A percentile compares a stretch with the other conserved stretches of the same genome.
phyloP scores from a whole-genome alignment of 2,797 vertebrate species.

The Miichthys miiuy region DNA sequence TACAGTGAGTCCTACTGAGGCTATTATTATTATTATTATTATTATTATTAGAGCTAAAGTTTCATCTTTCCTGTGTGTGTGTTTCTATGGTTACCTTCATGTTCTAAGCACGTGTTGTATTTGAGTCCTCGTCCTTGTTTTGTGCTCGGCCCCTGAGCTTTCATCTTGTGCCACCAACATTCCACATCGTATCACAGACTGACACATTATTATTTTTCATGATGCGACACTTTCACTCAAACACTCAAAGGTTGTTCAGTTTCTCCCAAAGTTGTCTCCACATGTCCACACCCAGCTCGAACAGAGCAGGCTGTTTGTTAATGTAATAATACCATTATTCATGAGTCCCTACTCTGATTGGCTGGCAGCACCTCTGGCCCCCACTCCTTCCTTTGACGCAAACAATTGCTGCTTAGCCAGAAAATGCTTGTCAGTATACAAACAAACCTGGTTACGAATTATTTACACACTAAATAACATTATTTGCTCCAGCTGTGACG shows the following conservation, averaged over 20 bases:
- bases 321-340: conserved; percentile 8
- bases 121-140: too few species aligned
- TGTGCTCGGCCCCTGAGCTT: not conserved
- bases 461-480: conserved; percentile 45
- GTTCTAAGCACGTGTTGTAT: too few species aligned
- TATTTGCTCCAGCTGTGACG: not conserved
- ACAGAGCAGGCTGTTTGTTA: not conserved
- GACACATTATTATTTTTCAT: not conserved
- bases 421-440: conserved; percentile 37
- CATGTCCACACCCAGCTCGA: not conserved
- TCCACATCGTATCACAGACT: not conserved
- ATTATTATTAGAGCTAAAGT: too few species aligned
- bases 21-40: too few species aligned
- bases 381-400: not conserved
- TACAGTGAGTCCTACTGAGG: too few species aligned
- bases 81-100: too few species aligned
- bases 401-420: conserved; percentile 23
- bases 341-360: conserved; percentile 1
- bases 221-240: not conserved
- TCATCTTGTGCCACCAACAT: not conserved
- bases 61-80: too few species aligned
- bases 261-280: not conserved
- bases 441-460: conserved; percentile 27
- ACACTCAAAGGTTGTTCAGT: not conserved
- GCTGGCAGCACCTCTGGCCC: not conserved